Base-by-base conservation (phyloP, 2,888 invertebrate genomes). In the Apotomis turbidana region DNA sequence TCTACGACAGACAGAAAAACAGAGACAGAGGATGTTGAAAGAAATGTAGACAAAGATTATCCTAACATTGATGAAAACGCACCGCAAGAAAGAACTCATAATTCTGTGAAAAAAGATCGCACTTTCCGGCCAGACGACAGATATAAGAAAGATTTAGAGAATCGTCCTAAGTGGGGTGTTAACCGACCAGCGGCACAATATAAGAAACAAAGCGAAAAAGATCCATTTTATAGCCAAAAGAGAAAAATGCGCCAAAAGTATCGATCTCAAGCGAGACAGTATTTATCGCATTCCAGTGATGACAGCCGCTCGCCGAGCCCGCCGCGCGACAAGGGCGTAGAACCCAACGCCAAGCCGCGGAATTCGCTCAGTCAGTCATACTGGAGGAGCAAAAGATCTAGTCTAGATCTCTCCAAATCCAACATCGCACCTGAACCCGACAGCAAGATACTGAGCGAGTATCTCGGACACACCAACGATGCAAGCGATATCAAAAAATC, bases 141-240 rank as follows among this genome's bases (percentile, higher is more conserved):
- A 71, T 92, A 85, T 71, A 94, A 94, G 84, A 94, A 95, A 87
- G 91, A 93, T 80, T 90, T 95, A 79, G 95, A 95, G 83, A 95
- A 95, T 85, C 93, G 97, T 71, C 95, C 96, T 10, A 95, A 97
- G 88, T 96, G 97, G 97, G 95, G 96, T 57, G 96, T 95, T 2
- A 96, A 96, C 79, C 93, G 95, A 76, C 97, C 97, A 5, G 95
- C 96, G 38, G 96, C 96, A 9, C 96, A 97, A 80, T 98, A 97
- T 83, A 94, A 97, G 74, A 97, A 97, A 83, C 97, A 98, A 88
- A 97, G 97, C 82, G 98, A 98, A 85, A 97, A 97, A 81, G 98
- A 98, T 91, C 97, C 97, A 0, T 95, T 97, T 85, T 97, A 97
- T 80, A 95, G 95, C 74, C 95, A 96, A 85, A 95, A 95, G 83